These are phyloP conservation scores for Meiosimyza decipiens DNA, from an alignment of 2,888 invertebrate species.

Conservation along the genomic window DNA sequence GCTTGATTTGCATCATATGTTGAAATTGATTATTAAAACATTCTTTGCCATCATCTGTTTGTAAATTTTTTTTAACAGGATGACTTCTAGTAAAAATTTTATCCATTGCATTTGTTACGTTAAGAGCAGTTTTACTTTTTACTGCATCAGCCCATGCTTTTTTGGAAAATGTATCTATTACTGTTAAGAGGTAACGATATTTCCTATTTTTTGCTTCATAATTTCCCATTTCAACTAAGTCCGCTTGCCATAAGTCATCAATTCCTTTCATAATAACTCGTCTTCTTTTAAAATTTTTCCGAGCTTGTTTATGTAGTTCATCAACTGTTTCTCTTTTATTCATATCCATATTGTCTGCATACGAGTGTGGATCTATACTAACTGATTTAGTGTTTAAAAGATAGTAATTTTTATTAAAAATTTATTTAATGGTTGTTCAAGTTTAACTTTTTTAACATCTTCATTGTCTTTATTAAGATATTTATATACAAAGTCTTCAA, in stretches of 20 bases:
- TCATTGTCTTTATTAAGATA: not conserved
- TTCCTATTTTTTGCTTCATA: slow-evolving; percentile 56
- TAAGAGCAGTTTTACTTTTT: slow-evolving; percentile 25
- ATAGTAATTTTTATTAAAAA: not conserved
- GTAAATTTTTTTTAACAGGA: slow-evolving; percentile 31
- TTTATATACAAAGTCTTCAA: slow-evolving; percentile 3
- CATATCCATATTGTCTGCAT: not conserved
- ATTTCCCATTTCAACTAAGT: slow-evolving; percentile 53
- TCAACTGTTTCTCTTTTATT: slow-evolving; percentile 36
- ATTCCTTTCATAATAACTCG: slow-evolving; percentile 40
- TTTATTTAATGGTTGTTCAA: not conserved
- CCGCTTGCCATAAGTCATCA: slow-evolving; percentile 43
- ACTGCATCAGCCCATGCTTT: slow-evolving; percentile 21
- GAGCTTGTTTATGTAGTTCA: slow-evolving; percentile 39
- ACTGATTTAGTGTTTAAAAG: too few species aligned
- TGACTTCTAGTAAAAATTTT: slow-evolving; percentile 31
- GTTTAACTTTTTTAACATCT: slow-evolving; percentile 1
- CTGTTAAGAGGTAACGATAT: slow-evolving; percentile 51
- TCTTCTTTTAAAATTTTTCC: slow-evolving; percentile 38
- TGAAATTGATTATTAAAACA: slow-evolving; percentile 36
- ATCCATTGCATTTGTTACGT: slow-evolving; percentile 26
- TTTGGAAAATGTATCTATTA: not conserved
- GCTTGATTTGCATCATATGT: slow-evolving; percentile 34
- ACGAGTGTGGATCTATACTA: too few species aligned
- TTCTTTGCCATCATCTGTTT: slow-evolving; percentile 32